Evolutionary conservation across 2,113 vertebrate genomes (phyloP), one percentile per base, ranked within the genome.

Genomic region (Pseudorasbora parva): DNA sequence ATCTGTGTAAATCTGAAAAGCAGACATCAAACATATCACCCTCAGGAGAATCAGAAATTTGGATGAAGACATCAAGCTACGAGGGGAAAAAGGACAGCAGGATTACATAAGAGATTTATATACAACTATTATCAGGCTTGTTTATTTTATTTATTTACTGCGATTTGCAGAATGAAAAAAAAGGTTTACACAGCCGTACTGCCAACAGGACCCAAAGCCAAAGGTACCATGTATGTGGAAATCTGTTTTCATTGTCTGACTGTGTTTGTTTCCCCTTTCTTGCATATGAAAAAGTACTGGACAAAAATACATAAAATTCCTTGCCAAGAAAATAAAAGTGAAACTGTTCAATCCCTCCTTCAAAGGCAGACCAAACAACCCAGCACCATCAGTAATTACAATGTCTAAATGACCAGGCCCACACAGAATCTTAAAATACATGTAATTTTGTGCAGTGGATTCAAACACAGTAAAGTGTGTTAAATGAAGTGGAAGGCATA

Each of bases 41-140:
- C 37, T 47, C 15, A 64, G 8, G 59, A 37, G 45, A 54, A 21
- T 68, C 45, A 81, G 60, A 9, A 79, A 15, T 47, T 79, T 7
- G 5, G 2, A 84, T 68, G 49, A 23, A 71, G 25, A 11, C 45
- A 23, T 51, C 49, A 21, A 56, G 33, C 73, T 72, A 14, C 8
- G 1, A 43, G 60, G 78, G 27, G 12, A 56, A 84, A 88, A 88
- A 89, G 87, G 88, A 90, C 87, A 89, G 64, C 43, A 7, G 71
- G 59, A 90, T 94, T 93, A 88, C 88, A 88, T 91, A 93, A 93
- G 87, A 84, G 87, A 91, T 91, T 92, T 89, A 93, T 93, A 93
- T 91, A 93, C 89, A 73, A 88, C 85, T 86, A 89, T 88, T 91
- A 93, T 92, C 89, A 77, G 86, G 85, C 77, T 49, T 90, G 90